phyloP scores from a whole-genome alignment of 2,888 invertebrate genomes.

The Pyrocoelia pectoralis region DNA sequence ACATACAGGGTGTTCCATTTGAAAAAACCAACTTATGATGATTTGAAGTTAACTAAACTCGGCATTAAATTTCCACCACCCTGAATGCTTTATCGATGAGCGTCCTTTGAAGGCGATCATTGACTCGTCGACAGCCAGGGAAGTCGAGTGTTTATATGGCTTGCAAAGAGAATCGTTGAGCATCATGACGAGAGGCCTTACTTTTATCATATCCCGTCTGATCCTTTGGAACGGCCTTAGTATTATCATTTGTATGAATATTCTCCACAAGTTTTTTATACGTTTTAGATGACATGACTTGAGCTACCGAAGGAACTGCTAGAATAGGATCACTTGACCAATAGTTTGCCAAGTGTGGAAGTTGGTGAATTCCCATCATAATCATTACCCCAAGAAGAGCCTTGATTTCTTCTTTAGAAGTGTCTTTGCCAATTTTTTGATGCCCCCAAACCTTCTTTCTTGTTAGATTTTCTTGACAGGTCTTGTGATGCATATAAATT shows the following conservation, averaged over 20 bases:
- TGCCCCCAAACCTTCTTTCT: no score
- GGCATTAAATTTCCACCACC: no score
- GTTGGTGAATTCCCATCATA: neutral
- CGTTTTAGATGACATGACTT: neutral
- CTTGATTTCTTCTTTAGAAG: no score
- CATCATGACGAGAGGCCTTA: neutral
- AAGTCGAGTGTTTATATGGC: neutral
- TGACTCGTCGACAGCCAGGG: neutral
- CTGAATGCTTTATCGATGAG: slow-evolving; percentile 16
- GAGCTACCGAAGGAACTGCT: neutral
- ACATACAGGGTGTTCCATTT: no score
- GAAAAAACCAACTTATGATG: no score
- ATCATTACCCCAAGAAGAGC: neutral
- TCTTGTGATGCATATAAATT: no score
- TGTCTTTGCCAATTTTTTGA: neutral
- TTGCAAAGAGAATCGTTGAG: neutral
- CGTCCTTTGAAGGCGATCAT: neutral
- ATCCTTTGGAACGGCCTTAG: neutral
- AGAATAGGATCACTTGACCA: neutral
- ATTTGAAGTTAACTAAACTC: no score
- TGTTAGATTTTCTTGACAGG: no score
- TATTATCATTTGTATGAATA: neutral
- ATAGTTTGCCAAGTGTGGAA: neutral
- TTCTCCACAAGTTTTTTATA: neutral
- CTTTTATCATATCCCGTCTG: neutral